Percentiles rank a stretch among this genome's conserved stretches.
Evolutionary conservation across 2,797 vertebrate genomes (phyloP).

Genomic region (Chelon labrosus): DNA sequence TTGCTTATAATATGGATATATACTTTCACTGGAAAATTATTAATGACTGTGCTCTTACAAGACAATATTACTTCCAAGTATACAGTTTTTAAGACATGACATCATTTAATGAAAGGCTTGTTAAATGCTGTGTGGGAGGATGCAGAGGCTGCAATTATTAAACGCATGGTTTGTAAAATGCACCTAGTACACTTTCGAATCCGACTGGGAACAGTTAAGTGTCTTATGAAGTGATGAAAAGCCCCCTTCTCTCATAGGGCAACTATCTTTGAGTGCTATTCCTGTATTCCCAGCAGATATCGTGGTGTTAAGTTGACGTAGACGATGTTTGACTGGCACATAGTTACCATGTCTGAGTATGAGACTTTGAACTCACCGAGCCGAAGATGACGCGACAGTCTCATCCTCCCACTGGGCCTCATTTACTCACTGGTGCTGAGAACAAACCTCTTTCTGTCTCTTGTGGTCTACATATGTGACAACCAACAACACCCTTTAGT

Average conservation of each 20-base stretch:
- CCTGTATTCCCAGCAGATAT: slow-evolving; percentile 76
- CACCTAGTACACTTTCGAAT: slow-evolving; percentile 30
- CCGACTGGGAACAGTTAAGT: slow-evolving; percentile 50
- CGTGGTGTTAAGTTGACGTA: slow-evolving; percentile 68
- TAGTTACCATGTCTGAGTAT: slow-evolving; percentile 63
- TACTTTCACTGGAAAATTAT: no score
- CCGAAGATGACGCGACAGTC: slow-evolving; percentile 66
- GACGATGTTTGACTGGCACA: slow-evolving; percentile 76
- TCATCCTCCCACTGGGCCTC: slow-evolving; percentile 74
- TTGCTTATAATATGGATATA: no score
- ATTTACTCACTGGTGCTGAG: slow-evolving; percentile 70
- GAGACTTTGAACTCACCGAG: slow-evolving; percentile 57
- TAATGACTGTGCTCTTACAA: slow-evolving; percentile 5
- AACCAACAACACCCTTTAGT: slow-evolving; percentile 24
- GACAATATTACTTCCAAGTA: background rate
- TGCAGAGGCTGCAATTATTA: slow-evolving; percentile 37
- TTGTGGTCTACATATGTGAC: slow-evolving; percentile 43
- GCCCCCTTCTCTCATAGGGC: slow-evolving; percentile 20
- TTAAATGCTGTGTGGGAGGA: slow-evolving; percentile 41
- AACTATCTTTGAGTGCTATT: slow-evolving; percentile 67
- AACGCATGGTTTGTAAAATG: slow-evolving; percentile 53
- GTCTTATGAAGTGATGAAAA: slow-evolving; percentile 58
- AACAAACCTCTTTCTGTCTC: slow-evolving; percentile 58
- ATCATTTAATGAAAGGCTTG: slow-evolving; percentile 22
- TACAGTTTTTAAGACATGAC: slow-evolving; percentile 18